Conservation (phyloP, 2,113 vertebrate genomes). For the Stomatorhinus ivindoensis region DNA sequence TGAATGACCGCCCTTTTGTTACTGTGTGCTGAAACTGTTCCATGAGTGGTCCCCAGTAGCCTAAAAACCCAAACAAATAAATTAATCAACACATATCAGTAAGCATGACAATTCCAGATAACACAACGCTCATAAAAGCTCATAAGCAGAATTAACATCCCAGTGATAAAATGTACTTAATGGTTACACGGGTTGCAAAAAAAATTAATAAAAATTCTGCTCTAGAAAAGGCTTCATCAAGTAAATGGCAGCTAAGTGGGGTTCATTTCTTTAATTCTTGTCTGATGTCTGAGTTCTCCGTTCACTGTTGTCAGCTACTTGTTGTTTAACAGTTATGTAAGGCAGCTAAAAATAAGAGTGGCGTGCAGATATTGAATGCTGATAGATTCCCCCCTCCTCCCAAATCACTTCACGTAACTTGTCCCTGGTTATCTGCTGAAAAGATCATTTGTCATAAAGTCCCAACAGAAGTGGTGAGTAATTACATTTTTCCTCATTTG, state of each 20-base stretch:
- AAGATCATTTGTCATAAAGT: neutral
- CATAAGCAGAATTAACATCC: neutral
- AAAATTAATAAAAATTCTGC: neutral
- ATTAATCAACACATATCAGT: neutral
- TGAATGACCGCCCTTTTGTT: neutral
- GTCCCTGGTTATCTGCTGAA: neutral
- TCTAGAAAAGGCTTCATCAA: neutral
- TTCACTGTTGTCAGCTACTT: neutral
- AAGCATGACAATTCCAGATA: neutral
- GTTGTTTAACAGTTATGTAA: conserved; percentile 1
- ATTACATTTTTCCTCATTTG: neutral
- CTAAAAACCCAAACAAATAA: neutral
- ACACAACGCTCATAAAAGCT: neutral
- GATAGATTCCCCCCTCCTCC: neutral
- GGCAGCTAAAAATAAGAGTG: neutral
- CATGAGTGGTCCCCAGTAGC: neutral
- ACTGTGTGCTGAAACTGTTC: neutral
- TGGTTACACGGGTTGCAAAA: neutral
- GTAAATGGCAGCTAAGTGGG: neutral
- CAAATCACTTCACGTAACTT: neutral
- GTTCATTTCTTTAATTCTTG: neutral
- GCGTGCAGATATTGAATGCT: neutral
- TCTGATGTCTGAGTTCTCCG: neutral
- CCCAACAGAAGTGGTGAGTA: neutral
- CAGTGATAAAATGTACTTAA: neutral